Evolutionary conservation across 1,140 invertebrate species (phyloP), one percentile per base, ranked within the genome.

Genomic region (Sinella curviseta): DNA sequence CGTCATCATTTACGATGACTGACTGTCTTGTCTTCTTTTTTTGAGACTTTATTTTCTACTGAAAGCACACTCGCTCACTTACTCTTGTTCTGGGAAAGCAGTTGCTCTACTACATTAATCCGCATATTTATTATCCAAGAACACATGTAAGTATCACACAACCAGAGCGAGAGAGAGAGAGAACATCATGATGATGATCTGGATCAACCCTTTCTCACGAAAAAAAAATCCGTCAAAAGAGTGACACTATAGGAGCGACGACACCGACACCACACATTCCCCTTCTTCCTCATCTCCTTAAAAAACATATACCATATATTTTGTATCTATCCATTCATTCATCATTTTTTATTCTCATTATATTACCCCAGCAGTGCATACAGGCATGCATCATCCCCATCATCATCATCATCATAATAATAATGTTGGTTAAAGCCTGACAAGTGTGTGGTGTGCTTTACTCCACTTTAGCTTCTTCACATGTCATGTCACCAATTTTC

Each of bases 191-290:
- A 60, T 17, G 24, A 33, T 70, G 65, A 70, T 70, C 65, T 70
- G 65, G 65, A 70, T 70, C 65, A 70, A 70, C 65, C 65, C 65
- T 70, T 70, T 70, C 65, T 70, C 65, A 70, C 65, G 65, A 70
- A 12, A 60, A 60, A 24, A 48, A 20, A 65, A 48, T 48, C 39
- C 20, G 39, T 48, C 39, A 48, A 48, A 20, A 48, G 8, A 48
- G 8, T 20, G 39, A 48, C 39, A 48, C 39, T 48, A 12, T 20
- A 48, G 20, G 39, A 48, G 39, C 20, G 20, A 48, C 8, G 20
- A 48, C 20, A 48, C 8, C 39, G 39, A 48, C 8, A 48, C 39
- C 20, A 20, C 8, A 20, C 20, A 48, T 48, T 48, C 39, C 39
- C n/a, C n/a, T n/a, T n/a, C n/a, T n/a, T n/a, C n/a, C n/a, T n/a